A percentile compares a stretch with the other conserved stretches of the same genome.
phyloP scores from a whole-genome alignment of 2,113 vertebrate species.

The Thalassoma bifasciatum region DNA sequence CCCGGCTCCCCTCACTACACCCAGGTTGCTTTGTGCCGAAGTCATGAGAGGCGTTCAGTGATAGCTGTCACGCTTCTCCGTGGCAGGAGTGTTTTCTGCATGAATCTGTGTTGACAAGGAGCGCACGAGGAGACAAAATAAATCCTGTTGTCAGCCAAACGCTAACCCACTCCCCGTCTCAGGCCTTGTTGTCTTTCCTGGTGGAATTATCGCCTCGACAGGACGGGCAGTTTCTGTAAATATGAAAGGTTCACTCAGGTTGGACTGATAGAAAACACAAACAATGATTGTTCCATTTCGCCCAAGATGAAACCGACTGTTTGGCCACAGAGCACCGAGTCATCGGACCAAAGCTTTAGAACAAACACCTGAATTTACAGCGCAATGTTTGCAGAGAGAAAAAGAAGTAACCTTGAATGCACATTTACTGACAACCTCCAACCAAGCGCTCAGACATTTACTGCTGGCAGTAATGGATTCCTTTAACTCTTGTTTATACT shows the following conservation, averaged over 20 bases:
- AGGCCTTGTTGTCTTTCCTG: slow-evolving; percentile 8
- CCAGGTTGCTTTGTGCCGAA: slow-evolving; percentile 43
- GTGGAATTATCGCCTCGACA: background rate
- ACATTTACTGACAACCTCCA: slow-evolving; percentile 55
- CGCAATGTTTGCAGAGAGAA: slow-evolving; percentile 40
- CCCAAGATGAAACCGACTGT: slow-evolving; percentile 22
- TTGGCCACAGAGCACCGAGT: background rate
- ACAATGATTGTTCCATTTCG: slow-evolving; percentile 6
- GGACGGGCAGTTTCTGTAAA: slow-evolving; percentile 2
- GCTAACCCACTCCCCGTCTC: slow-evolving; percentile 27
- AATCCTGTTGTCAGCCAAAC: slow-evolving; percentile 46
- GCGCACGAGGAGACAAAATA: slow-evolving; percentile 57
- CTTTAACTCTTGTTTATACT: slow-evolving; percentile 52
- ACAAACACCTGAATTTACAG: slow-evolving; percentile 61
- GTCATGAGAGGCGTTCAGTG: slow-evolving; percentile 12
- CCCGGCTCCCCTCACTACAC: slow-evolving; percentile 9
- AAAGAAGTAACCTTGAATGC: slow-evolving; percentile 58
- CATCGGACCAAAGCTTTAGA: slow-evolving; percentile 44
- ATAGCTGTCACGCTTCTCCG: slow-evolving; percentile 22
- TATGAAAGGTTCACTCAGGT: slow-evolving; percentile 16
- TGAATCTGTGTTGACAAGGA: slow-evolving; percentile 38
- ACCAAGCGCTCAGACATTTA: slow-evolving; percentile 53
- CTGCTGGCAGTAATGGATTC: slow-evolving; percentile 61
- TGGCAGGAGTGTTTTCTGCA: background rate
- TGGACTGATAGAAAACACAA: background rate